phyloP scores from a whole-genome alignment of 2,888 invertebrate species.

The Sarcophaga carnaria region DNA sequence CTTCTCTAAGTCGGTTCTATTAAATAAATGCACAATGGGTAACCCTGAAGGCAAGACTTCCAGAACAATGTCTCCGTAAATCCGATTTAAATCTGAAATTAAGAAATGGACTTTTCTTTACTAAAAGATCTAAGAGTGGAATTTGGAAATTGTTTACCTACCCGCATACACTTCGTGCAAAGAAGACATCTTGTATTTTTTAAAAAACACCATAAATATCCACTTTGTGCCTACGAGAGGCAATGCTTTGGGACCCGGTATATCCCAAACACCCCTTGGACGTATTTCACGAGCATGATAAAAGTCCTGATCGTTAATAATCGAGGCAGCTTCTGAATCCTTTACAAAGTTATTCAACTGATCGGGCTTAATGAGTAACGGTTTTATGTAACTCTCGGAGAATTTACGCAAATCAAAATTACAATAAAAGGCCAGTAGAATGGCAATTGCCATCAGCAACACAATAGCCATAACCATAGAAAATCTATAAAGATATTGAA shows the following conservation, averaged over 20 bases:
- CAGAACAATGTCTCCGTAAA: conserved; percentile 89
- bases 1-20: conserved; percentile 88
- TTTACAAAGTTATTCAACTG: conserved; percentile 54
- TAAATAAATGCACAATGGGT: conserved; percentile 88
- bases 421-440: conserved; percentile 78
- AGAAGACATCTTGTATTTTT: conserved; percentile 87
- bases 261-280: conserved; percentile 78
- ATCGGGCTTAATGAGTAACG: conserved; percentile 71
- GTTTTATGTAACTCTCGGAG: conserved; percentile 74
- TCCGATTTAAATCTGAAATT: conserved; percentile 85
- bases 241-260: conserved; percentile 89
- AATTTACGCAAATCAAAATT: conserved; percentile 77
- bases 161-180: conserved; percentile 91
- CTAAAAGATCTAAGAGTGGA: not conserved
- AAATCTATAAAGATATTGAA: conserved; percentile 54
- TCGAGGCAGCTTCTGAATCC: conserved; percentile 52
- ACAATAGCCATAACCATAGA: conserved; percentile 80
- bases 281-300: conserved; percentile 75
- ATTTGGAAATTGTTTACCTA: conserved; percentile 77
- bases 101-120: not conserved
- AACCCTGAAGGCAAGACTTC: conserved; percentile 89
- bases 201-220: conserved; percentile 85
- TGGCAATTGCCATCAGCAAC: conserved; percentile 77
- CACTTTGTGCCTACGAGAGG: conserved; percentile 91
- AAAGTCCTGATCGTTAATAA: conserved; percentile 70